Percentiles rank a stretch among this genome's conserved stretches.
Evolutionary conservation across 1,140 invertebrate species (phyloP).

Genomic region (Eubasilissa regina): DNA sequence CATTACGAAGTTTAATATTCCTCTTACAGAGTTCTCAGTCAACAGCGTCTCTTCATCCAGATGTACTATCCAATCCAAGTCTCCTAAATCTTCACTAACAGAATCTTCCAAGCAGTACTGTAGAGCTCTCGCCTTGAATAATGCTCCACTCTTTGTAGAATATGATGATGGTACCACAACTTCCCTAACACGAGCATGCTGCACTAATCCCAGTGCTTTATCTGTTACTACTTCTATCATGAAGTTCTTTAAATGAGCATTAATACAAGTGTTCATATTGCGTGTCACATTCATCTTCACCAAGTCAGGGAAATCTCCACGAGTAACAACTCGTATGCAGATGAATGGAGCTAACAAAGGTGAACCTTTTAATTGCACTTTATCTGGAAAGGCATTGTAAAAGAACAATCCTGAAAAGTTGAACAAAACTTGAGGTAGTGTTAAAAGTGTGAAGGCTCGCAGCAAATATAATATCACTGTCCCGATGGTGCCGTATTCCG

Average conservation of each 20-base stretch:
- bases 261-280: slow-evolving; percentile 92
- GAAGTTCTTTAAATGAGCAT: slow-evolving; percentile 95
- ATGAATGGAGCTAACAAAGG: slow-evolving; percentile 95
- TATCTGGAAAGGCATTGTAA: slow-evolving; percentile 96
- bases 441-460: slow-evolving; percentile 87
- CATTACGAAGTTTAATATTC: slow-evolving; percentile 96
- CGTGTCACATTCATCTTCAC: slow-evolving; percentile 90
- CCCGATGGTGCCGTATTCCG: slow-evolving; percentile 82
- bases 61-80: slow-evolving; percentile 98
- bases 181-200: slow-evolving; percentile 84
- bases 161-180: slow-evolving; percentile 91
- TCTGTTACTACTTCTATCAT: slow-evolving; percentile 98
- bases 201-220: slow-evolving; percentile 83
- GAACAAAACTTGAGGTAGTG: slow-evolving; percentile 91
- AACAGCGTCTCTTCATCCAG: slow-evolving; percentile 97
- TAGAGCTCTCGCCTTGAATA: slow-evolving; percentile 95
- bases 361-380: slow-evolving; percentile 91
- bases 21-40: slow-evolving; percentile 91
- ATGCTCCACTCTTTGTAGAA: slow-evolving; percentile 89
- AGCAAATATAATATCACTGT: slow-evolving; percentile 85
- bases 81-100: slow-evolving; percentile 85
- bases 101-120: slow-evolving; percentile 96
- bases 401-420: slow-evolving; percentile 93
- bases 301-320: slow-evolving; percentile 94
- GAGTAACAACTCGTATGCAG: slow-evolving; percentile 95